phyloP scores from a whole-genome alignment of 2,113 vertebrate genomes.

The Tauraco erythrolophus region DNA sequence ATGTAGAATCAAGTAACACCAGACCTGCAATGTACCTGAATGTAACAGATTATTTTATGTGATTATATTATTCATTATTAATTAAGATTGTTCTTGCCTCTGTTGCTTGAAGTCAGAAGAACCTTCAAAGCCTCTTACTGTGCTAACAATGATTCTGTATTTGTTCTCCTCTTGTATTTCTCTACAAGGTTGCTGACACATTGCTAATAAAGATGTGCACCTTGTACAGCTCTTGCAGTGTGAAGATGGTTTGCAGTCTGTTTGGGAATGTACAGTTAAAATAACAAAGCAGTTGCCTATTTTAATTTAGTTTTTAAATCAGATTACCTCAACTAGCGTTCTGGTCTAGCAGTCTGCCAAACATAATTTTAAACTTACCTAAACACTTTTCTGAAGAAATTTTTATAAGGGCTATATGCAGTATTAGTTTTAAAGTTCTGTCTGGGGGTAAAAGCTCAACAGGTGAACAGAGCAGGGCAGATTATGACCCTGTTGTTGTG shows the following conservation, averaged over 20 bases:
- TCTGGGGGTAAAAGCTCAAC: not conserved
- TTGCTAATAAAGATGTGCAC: not conserved
- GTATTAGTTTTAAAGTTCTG: not conserved
- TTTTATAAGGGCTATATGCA: not conserved
- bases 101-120: not conserved
- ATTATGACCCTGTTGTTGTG: not conserved
- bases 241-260: not conserved
- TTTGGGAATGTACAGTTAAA: not conserved
- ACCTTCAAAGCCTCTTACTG: not conserved
- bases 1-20: not conserved
- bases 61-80: not conserved
- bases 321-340: not conserved
- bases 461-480: not conserved
- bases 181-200: not conserved
- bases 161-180: not conserved
- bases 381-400: not conserved
- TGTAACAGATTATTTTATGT: not conserved
- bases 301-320: slow-evolving; percentile 11
- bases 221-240: not conserved
- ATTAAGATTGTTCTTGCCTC: not conserved
- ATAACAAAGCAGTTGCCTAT: not conserved
- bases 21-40: not conserved
- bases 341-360: not conserved
- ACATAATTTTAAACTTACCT: not conserved
- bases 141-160: not conserved